Conservation (phyloP, 2,888 invertebrate species). For the Thymelicus acteon region DNA sequence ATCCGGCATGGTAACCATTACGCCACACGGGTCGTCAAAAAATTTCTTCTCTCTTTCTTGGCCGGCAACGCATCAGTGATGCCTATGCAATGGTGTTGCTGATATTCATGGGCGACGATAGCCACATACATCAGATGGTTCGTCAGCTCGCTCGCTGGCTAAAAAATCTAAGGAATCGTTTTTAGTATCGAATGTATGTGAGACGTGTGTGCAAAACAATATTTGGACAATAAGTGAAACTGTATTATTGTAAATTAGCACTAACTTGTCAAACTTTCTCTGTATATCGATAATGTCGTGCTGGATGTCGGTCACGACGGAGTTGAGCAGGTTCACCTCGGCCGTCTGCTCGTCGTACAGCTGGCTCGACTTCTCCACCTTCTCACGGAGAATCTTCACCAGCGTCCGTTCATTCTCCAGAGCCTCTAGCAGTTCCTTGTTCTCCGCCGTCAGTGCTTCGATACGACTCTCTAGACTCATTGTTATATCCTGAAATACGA, state of each 20-base stretch:
- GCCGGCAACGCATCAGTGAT: no score
- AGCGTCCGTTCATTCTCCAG: slow-evolving; percentile 83
- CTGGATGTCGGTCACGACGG: slow-evolving; percentile 72
- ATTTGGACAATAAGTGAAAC: no score
- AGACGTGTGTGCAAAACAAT: no score
- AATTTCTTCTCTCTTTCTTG: no score
- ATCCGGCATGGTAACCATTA: no score
- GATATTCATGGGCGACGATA: no score
- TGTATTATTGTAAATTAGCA: slow-evolving; percentile 16
- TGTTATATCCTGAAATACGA: slow-evolving; percentile 65
- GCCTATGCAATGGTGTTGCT: no score
- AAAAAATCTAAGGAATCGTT: no score
- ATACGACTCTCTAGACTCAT: slow-evolving; percentile 75
- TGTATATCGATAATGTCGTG: slow-evolving; percentile 73
- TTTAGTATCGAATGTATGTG: no score
- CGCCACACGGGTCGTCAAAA: no score
- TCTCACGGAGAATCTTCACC: slow-evolving; percentile 77
- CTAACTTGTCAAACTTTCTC: slow-evolving; percentile 76
- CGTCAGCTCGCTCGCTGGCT: no score
- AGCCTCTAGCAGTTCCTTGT: slow-evolving; percentile 74
- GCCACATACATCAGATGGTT: no score
- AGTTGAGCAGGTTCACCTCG: slow-evolving; percentile 73
- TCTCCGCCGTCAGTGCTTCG: slow-evolving; percentile 77
- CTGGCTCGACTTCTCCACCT: slow-evolving; percentile 77
- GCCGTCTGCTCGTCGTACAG: slow-evolving; percentile 80